Conservation (phyloP, 2,113 vertebrate genomes). For the Apodemus speciosus region DNA sequence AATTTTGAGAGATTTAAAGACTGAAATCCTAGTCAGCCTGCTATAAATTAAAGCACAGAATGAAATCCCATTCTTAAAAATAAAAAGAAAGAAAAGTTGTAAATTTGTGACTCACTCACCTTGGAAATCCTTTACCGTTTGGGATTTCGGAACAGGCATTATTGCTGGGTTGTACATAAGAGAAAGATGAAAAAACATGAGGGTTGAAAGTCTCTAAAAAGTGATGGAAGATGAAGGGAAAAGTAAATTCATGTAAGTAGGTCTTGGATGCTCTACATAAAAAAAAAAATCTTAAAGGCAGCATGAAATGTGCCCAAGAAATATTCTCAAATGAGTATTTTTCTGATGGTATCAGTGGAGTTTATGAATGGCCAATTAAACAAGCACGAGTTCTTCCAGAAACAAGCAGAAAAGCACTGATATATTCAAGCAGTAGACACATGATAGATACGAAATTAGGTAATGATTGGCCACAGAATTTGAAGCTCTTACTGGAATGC, state of each 20-base stretch:
- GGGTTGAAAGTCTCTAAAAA: not conserved
- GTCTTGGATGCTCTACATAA: not conserved
- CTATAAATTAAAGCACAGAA: slow-evolving; percentile 55
- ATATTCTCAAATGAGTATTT: not conserved
- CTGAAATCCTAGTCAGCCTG: slow-evolving; percentile 11
- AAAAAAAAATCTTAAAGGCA: slow-evolving; percentile 35
- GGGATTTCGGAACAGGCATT: slow-evolving; percentile 49
- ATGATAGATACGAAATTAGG: not conserved
- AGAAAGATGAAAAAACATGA: not conserved
- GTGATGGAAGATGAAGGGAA: not conserved
- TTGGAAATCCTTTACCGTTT: not conserved
- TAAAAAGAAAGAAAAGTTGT: not conserved
- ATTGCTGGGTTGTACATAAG: not conserved
- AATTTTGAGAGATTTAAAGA: not conserved
- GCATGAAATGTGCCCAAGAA: slow-evolving; percentile 26
- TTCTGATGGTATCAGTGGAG: slow-evolving; percentile 12
- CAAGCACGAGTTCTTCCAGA: slow-evolving; percentile 23
- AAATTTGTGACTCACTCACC: not conserved
- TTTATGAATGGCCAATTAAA: slow-evolving; percentile 23
- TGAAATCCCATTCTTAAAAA: slow-evolving; percentile 17
- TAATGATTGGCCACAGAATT: slow-evolving; percentile 30
- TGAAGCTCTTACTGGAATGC: slow-evolving; percentile 33
- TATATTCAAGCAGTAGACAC: not conserved
- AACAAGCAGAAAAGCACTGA: not conserved
- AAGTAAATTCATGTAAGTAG: not conserved